A percentile compares a stretch with the other conserved stretches of the same genome.
These are phyloP conservation scores for Eristalis tenax DNA, from an alignment of 2,888 invertebrate genomes.

Conservation along the genomic window DNA sequence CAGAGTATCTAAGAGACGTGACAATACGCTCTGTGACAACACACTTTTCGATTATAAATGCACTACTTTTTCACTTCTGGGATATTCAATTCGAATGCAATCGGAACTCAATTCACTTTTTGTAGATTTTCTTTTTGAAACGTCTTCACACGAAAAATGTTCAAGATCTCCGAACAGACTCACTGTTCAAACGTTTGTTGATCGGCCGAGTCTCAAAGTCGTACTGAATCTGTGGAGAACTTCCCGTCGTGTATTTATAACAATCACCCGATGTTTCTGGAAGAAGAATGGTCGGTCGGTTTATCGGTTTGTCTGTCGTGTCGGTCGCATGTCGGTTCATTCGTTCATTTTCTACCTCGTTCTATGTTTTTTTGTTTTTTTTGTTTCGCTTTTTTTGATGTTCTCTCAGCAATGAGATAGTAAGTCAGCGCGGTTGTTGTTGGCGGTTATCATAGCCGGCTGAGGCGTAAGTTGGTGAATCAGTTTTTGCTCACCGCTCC, in stretches of 20 bases:
- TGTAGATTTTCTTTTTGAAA: not conserved
- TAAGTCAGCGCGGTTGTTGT: conserved; percentile 14
- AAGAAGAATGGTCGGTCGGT: conserved; percentile 54
- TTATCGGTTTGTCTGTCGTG: conserved; percentile 12
- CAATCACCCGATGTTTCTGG: conserved; percentile 65
- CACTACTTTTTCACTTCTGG: not conserved
- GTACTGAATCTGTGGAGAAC: conserved; percentile 67
- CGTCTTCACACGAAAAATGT: not conserved
- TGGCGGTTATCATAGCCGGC: not conserved
- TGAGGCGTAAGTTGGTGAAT: not conserved
- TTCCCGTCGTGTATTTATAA: conserved; percentile 67
- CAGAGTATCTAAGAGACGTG: no score
- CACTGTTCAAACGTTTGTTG: conserved; percentile 33
- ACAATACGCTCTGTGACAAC: not conserved
- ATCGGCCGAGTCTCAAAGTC: conserved; percentile 65
- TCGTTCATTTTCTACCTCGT: conserved; percentile 8
- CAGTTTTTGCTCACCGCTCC: not conserved
- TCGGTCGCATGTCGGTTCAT: not conserved
- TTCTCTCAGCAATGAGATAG: conserved; percentile 32
- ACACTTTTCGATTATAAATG: not conserved
- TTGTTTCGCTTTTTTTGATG: conserved; percentile 7
- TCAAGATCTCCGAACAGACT: not conserved
- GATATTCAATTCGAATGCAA: not conserved
- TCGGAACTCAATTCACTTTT: conserved; percentile 1
- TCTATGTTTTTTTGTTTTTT: conserved; percentile 11